Base-by-base conservation (phyloP, 2,113 vertebrate species). In the Nesogale talazaci region DNA sequence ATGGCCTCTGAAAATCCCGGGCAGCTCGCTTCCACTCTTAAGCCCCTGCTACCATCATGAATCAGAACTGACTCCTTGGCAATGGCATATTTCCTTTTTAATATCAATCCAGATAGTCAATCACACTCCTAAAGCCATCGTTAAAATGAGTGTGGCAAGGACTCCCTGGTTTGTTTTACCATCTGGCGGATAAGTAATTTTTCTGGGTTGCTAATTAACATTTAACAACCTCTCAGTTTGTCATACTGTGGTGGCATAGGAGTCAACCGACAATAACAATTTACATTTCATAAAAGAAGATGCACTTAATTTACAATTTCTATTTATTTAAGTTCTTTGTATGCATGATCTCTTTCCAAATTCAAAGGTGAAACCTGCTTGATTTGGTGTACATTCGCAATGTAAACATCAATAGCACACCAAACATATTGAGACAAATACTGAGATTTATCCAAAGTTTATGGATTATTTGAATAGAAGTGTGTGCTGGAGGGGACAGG, bases 261-360 rank as follows among this genome's bases (percentile, higher is more conserved):
- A 70, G 69, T 4, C 69, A 70, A 16, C 69, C 7, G 34, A 70
- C 31, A 70, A 69, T 14, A 69, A 70, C 69, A 70, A 70, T 70
- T 34, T 42, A 61, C 74, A 36, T 70, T 77, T 95, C 86, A 4
- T 42, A 69, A 56, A 16, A 75, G 63, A 94, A 34, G 25, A 69
- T 3, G 17, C 15, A 85, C 6, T 93, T 93, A 38, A 34, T 46
- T 22, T 94, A 61, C 10, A 70, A 15, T 10, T 97, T 94, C 63
- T 89, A 15, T 75, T 92, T 87, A 42, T n/a, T 89, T 96, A 15
- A 17, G 0, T 59, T 96, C 17, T 92, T 96, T 91, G 94, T 88
- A 69, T 31, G 72, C 6, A 8, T 27, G 52, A 2, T 92, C 96
- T 63, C 20, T 94, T 96, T 92, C 94, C 36, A 97, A 93, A 11